Conservation (phyloP, 2,888 invertebrate species). For the Matsumyia berberina region DNA sequence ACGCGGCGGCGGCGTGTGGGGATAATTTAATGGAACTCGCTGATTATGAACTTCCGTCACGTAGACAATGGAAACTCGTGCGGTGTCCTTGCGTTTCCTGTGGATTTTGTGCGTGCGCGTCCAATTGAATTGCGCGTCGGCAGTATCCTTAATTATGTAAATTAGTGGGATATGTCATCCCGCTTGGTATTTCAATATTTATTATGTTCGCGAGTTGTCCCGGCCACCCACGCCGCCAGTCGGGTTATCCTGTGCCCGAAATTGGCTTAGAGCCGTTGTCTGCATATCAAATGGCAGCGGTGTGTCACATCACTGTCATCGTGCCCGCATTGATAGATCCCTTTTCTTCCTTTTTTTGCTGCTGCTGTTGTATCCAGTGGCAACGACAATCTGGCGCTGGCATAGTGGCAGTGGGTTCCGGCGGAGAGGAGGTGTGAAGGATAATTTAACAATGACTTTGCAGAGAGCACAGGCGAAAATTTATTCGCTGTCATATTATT, state of each 20-base stretch:
- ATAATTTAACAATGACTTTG: slow-evolving; percentile 70
- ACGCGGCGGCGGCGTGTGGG: slow-evolving; percentile 30
- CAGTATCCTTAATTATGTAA: slow-evolving; percentile 71
- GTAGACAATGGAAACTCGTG: slow-evolving; percentile 44
- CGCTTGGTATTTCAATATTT: slow-evolving; percentile 67
- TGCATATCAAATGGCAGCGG: slow-evolving; percentile 60
- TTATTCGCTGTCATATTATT: slow-evolving; percentile 71
- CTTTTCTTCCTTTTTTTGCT: slow-evolving; percentile 2
- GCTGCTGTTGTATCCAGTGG: background rate
- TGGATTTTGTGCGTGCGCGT: slow-evolving; percentile 65
- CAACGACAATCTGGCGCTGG: slow-evolving; percentile 40
- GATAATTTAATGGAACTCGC: slow-evolving; percentile 52
- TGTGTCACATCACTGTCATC: slow-evolving; percentile 52
- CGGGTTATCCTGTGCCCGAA: slow-evolving; percentile 42
- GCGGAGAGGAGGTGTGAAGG: slow-evolving; percentile 48
- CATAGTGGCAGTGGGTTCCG: background rate
- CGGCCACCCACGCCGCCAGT: background rate
- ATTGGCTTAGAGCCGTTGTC: slow-evolving; percentile 67
- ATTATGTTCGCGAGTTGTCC: slow-evolving; percentile 45
- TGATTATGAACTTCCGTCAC: slow-evolving; percentile 71
- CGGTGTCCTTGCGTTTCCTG: slow-evolving; percentile 49
- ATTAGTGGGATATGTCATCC: slow-evolving; percentile 67
- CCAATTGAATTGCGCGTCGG: slow-evolving; percentile 41
- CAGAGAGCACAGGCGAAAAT: slow-evolving; percentile 61
- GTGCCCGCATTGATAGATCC: slow-evolving; percentile 36